Conservation (phyloP, 2,797 vertebrate genomes). For the Microcaecilia unicolor region DNA sequence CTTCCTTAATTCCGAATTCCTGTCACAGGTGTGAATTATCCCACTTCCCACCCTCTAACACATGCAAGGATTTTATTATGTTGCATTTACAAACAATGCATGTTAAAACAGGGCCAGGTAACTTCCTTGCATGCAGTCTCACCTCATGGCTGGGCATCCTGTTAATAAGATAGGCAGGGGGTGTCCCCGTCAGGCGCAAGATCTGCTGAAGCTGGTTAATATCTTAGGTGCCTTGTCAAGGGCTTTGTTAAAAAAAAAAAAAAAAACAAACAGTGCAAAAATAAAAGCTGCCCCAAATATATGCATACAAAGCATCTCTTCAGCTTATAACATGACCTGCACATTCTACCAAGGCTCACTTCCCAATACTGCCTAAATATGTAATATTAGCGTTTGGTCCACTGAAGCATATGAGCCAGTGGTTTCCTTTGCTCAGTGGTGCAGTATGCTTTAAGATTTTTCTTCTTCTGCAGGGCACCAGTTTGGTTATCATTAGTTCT, state of each 20-base stretch:
- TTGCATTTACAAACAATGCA: neutral
- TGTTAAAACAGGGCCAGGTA: neutral
- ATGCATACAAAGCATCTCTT: constrained; percentile 21
- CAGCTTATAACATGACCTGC: constrained; percentile 22
- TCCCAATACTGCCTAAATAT: neutral
- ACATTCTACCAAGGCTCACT: constrained; percentile 10
- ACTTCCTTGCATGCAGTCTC: constrained; percentile 50
- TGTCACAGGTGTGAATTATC: neutral
- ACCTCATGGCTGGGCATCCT: constrained; percentile 99
- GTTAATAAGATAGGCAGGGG: constrained; percentile 94
- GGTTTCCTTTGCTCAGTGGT: no score
- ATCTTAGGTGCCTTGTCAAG: constrained; percentile 90
- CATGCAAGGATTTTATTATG: constrained; percentile 12
- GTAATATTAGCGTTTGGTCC: no score
- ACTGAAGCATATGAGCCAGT: no score
- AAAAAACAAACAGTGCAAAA: constrained; percentile 40
- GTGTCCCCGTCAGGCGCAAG: constrained; percentile 97
- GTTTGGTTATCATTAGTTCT: neutral
- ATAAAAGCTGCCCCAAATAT: constrained; percentile 28
- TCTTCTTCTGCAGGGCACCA: no score
- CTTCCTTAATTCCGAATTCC: no score
- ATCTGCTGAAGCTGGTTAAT: constrained; percentile 99
- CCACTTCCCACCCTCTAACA: constrained; percentile 13
- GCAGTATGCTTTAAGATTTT: no score
- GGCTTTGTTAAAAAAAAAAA: constrained; percentile 70